These are phyloP conservation scores for Hypotaenidia philippensis DNA, from an alignment of 2,797 vertebrate genomes.

Conservation along the genomic window DNA sequence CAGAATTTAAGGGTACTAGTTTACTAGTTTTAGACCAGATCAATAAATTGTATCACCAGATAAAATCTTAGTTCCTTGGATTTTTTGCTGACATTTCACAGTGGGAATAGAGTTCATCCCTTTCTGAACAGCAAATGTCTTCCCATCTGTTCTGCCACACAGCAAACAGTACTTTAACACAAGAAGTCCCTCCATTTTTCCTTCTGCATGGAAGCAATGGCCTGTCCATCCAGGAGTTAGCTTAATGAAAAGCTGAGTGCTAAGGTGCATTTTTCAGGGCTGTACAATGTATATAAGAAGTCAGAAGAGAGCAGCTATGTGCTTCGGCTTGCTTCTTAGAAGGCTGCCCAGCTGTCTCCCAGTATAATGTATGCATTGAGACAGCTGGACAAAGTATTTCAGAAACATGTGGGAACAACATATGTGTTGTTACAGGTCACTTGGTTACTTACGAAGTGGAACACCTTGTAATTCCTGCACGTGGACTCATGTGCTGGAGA, in stretches of 20 bases:
- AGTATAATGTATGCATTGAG: slow-evolving; percentile 59
- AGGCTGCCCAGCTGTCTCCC: slow-evolving; percentile 43
- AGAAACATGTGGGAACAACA: slow-evolving; percentile 53
- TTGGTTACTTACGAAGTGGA: slow-evolving; percentile 29
- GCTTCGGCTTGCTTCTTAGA: neutral
- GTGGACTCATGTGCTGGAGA: neutral
- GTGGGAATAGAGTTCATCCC: neutral
- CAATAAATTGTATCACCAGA: neutral
- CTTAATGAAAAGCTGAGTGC: slow-evolving; percentile 30
- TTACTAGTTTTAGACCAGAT: neutral
- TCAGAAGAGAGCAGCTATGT: slow-evolving; percentile 12
- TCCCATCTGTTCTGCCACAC: neutral
- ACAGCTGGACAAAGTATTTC: slow-evolving; percentile 57
- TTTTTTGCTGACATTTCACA: neutral
- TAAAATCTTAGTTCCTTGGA: neutral
- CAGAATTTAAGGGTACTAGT: neutral
- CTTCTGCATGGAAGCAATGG: neutral
- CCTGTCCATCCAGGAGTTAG: neutral
- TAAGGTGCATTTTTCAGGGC: slow-evolving; percentile 56
- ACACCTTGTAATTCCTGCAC: slow-evolving; percentile 23
- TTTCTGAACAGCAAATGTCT: neutral
- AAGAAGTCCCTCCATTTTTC: neutral
- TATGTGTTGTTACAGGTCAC: slow-evolving; percentile 68
- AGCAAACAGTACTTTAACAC: neutral
- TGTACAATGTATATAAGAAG: slow-evolving; percentile 5